Evolutionary conservation across 2,888 invertebrate species (phyloP), one percentile per base, ranked within the genome.

Genomic region (Linhomoeus sp.): DNA sequence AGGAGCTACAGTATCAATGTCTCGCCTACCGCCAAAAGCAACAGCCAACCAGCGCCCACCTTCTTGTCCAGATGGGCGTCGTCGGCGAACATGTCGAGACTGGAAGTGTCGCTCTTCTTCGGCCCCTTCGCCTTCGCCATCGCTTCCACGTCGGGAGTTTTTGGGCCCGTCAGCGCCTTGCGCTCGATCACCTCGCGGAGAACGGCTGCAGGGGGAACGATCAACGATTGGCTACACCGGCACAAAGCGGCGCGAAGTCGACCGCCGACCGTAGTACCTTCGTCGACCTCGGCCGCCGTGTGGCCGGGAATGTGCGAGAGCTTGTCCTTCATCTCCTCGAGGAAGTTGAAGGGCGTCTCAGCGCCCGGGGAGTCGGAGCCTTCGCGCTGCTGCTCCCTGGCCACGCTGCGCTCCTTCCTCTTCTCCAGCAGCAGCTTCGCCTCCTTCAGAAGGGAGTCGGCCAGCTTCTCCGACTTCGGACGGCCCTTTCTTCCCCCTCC

Each of bases 71-170:
- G 38, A 5, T 54, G 58, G 17, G 63, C 56, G 22, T 63, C 63
- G 36, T 64, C 65, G 15, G 58, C 60, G 52, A 61, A 63, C 52
- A 62, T 64, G 49, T 65, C 64, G 48, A 63, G 61, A 7, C 15
- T 9, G 33, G 50, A 52, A 14, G 48, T 41, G 40, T 35, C 50
- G 29, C 33, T 45, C 45, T 36, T 48, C 42, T 47, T 50, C 19
- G 26, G 5, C 12, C 3, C 42, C 23, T 29, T 41, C 25, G 22
- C 25, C 33, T 51, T 41, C 43, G 43, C 45, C 25, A 43, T 46
- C 19, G 44, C 23, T 19, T 46, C 52, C 22, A 24, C 35, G 12
- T 25, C 41, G 9, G 43, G 15, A 12, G 29, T 5, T 29, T 29
- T 9, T 12, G 15, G 33, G 33, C 12, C 29, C 5, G 29, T 29